phyloP scores from a whole-genome alignment of 2,797 vertebrate species.

The Coregonus sp. region DNA sequence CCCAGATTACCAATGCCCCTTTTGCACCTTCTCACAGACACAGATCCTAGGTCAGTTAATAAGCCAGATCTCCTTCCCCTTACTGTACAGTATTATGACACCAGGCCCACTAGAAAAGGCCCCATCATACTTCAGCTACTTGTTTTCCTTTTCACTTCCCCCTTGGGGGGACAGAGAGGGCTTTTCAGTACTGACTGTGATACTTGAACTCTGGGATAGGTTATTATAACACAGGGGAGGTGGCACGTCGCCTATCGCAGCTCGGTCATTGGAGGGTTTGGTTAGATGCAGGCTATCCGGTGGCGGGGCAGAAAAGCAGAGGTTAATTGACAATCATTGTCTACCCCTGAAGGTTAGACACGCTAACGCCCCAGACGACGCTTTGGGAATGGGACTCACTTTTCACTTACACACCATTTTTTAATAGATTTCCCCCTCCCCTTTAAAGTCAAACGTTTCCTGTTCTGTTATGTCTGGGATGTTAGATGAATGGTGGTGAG shows the following conservation, averaged over 20 bases:
- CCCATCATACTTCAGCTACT: conserved; percentile 65
- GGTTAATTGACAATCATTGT: conserved; percentile 81
- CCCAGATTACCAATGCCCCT: conserved; percentile 17
- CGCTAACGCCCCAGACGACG: conserved; percentile 64
- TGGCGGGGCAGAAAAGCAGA: conserved; percentile 68
- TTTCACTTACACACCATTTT: conserved; percentile 71
- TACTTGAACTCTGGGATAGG: conserved; percentile 82
- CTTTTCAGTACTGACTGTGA: conserved; percentile 68
- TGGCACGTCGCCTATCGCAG: conserved; percentile 33
- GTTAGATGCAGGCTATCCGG: conserved; percentile 64
- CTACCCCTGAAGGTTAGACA: conserved; percentile 78
- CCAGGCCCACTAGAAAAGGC: conserved; percentile 56
- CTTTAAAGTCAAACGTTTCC: conserved; percentile 66
- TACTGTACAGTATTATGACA: conserved; percentile 44
- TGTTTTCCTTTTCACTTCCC: conserved; percentile 82
- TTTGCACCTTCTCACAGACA: conserved; percentile 29
- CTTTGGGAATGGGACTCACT: conserved; percentile 64
- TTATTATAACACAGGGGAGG: conserved; percentile 64
- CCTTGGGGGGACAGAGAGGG: conserved; percentile 72
- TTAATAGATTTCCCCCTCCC: conserved; percentile 13
- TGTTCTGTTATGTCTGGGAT: conserved; percentile 29
- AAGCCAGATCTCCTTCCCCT: conserved; percentile 21
- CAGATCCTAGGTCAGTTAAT: conserved; percentile 4
- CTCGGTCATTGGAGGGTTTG: conserved; percentile 71
- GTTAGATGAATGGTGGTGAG: conserved; percentile 33